These are phyloP conservation scores for Octomys mimax DNA, from an alignment of 2,797 vertebrate species.

Conservation along the genomic window DNA sequence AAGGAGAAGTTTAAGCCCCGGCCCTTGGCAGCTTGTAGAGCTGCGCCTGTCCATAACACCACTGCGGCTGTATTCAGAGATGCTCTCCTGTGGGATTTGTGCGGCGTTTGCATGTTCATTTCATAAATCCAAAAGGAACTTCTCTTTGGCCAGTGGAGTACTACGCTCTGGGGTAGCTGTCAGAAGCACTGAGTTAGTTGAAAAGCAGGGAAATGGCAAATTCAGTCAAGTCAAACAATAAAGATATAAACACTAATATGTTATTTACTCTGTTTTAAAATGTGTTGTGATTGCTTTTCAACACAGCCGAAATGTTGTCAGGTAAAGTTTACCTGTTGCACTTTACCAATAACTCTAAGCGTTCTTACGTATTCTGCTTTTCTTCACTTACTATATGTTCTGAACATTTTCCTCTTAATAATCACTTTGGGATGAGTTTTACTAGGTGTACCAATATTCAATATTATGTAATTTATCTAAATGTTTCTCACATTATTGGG, in stretches of 20 bases:
- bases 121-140: not conserved
- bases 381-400: not conserved
- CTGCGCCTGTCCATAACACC: too few species aligned
- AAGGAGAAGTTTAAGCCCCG: not conserved
- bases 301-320: not conserved
- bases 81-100: not conserved
- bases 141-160: not conserved
- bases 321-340: not conserved
- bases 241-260: not conserved
- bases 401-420: not conserved
- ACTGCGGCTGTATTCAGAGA: not conserved
- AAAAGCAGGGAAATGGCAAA: not conserved
- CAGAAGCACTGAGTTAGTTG: constrained; percentile 9
- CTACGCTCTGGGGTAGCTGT: not conserved
- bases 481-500: not conserved
- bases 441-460: not conserved
- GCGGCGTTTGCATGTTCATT: not conserved
- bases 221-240: not conserved
- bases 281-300: not conserved
- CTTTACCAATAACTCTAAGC: not conserved
- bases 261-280: constrained; percentile 32
- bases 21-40: not conserved
- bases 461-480: not conserved
- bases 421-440: constrained; percentile 19
- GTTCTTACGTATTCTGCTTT: not conserved